Conservation (phyloP, 2,888 invertebrate species). For the Acrobasis consociella region DNA sequence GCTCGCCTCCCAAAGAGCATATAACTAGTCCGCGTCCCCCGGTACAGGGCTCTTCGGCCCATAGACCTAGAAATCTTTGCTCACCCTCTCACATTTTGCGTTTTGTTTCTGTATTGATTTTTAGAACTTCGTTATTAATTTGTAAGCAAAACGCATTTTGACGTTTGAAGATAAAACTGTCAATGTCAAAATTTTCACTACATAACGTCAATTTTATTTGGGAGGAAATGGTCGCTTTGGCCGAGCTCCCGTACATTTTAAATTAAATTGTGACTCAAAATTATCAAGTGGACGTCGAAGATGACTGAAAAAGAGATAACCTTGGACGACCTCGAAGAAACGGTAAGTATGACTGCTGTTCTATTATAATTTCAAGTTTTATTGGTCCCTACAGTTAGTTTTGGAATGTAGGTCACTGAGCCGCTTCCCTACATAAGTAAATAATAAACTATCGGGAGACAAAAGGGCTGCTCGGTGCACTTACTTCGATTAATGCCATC, state of each 20-base stretch:
- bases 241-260: slow-evolving; percentile 41
- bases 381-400: neutral
- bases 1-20: too few species aligned
- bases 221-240: slow-evolving; percentile 52
- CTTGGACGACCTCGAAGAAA: slow-evolving; percentile 71
- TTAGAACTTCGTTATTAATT: neutral
- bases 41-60: too few species aligned
- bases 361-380: neutral
- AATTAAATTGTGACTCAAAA: slow-evolving; percentile 45
- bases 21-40: too few species aligned
- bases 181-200: slow-evolving; percentile 9
- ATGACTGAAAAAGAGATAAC: slow-evolving; percentile 73
- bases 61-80: too few species aligned
- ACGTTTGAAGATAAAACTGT: neutral
- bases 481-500: slow-evolving; percentile 20
- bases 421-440: slow-evolving; percentile 47
- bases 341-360: slow-evolving; percentile 51
- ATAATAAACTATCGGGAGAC: slow-evolving; percentile 39
- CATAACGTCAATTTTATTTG: slow-evolving; percentile 36
- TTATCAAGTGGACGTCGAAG: slow-evolving; percentile 40
- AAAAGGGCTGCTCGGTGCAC: slow-evolving; percentile 26
- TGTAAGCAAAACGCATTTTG: neutral
- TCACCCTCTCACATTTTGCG: too few species aligned
- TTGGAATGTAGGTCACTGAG: slow-evolving; percentile 52
- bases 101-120: too few species aligned